Conservation (phyloP, 2,113 vertebrate genomes). For the Pampusana beccarii region DNA sequence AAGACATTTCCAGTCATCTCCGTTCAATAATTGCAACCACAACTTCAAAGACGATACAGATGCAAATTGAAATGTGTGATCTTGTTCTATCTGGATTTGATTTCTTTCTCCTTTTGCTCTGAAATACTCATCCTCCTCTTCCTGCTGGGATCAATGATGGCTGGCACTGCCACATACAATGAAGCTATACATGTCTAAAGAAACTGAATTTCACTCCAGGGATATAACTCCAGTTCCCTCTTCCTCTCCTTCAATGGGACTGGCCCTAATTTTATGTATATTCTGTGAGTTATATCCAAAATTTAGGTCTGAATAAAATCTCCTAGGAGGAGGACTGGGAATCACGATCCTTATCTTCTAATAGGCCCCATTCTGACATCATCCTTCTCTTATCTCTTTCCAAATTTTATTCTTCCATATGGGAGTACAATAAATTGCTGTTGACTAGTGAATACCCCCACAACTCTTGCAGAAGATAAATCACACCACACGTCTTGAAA, state of each 20-base stretch:
- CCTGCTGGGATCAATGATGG: constrained; percentile 50
- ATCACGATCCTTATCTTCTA: constrained; percentile 39
- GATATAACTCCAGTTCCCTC: background rate
- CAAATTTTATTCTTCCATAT: constrained; percentile 34
- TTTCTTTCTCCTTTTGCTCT: constrained; percentile 60
- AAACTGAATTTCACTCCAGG: constrained; percentile 13
- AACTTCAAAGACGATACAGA: constrained; percentile 63
- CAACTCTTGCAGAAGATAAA: constrained; percentile 23
- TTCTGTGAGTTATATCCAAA: constrained; percentile 29
- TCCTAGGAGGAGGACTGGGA: background rate
- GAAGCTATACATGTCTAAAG: background rate
- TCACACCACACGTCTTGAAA: constrained; percentile 23
- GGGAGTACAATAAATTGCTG: constrained; percentile 50
- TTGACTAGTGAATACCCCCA: constrained; percentile 16
- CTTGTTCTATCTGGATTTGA: constrained; percentile 67
- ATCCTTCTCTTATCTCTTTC: constrained; percentile 47
- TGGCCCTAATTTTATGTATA: background rate
- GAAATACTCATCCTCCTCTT: constrained; percentile 33
- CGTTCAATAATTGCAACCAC: constrained; percentile 56
- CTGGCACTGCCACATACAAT: constrained; percentile 6
- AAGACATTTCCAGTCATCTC: constrained; percentile 65
- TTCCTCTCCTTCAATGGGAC: background rate
- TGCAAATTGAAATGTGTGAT: constrained; percentile 56
- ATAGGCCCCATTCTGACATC: constrained; percentile 8
- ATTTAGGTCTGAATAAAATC: background rate